Base-by-base conservation (phyloP, 2,113 vertebrate genomes). In the Coregonus clupeaformis region DNA sequence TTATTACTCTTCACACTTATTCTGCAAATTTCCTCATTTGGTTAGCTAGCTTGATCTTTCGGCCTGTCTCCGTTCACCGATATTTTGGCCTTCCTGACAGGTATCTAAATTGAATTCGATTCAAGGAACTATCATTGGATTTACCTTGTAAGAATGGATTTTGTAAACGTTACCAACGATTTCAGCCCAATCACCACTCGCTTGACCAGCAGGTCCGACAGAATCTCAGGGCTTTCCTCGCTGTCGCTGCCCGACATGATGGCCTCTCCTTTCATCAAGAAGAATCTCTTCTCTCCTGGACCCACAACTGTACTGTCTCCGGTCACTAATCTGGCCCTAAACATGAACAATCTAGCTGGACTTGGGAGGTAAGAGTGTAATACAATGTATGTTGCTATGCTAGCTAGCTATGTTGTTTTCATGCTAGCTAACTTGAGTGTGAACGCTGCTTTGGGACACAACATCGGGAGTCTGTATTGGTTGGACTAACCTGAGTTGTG, bases 281-380 rank as follows among this genome's bases (percentile, higher is more conserved):
- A 86, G 73, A 88, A 84, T 13, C 91, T 95, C 0, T 94, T 93
- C 75, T 87, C 92, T 18, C 82, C 92, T 0, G 93, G 90, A 49
- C 79, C 87, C 2, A 63, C 86, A 2, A 78, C 87, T 0, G 93
- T 94, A 3, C 80, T 95, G 22, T 97, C 96, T 22, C 95, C 95
- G 24, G 93, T 97, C 85, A 96, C 94, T 68, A 94, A 92, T 71
- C 77, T 97, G 73, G 91, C 95, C 9, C 84, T 93, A 85, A 95
- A 94, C 78, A 89, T 96, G 95, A 91, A 91, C 86, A 94, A 93
- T 69, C 87, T 95, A 52, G 89, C 76, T 24, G 93, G 87, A 2
- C 95, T 96, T 30, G 95, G 94, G 84, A 93, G 96, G 96, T 98
- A 85, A 91, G 36, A 42, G 32, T 32, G 32, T 7, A 36, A 36